Base-by-base conservation (phyloP, 1,140 invertebrate species). In the Aphis gossypii region DNA sequence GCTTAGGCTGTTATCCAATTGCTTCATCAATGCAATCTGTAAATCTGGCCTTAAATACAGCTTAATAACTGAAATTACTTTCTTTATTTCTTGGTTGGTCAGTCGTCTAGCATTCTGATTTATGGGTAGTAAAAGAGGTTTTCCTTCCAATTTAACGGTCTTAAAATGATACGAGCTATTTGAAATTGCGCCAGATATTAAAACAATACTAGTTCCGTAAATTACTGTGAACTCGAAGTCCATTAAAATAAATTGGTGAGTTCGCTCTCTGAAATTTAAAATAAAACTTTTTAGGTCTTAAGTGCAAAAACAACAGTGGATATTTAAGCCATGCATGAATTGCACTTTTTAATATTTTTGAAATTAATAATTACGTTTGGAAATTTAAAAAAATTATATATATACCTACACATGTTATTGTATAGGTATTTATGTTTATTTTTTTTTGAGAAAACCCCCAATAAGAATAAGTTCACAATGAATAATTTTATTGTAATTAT, bases 51-150 rank as follows among this genome's bases (percentile, higher is more conserved):
- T 76, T 76, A 9, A 76, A 18, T 76, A n/a, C 3, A 18, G 30
- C 5, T 76, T 76, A 6, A 76, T 76, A 14, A n/a, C 14, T 76
- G 60, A 76, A 76, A 76, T 76, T 76, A n/a, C 4, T 76, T 76
- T 76, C 60, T n/a, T 76, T 76, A 76, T n/a, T 76, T 76, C 60
- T 76, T 35, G 30, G 1, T 6, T n/a, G n/a, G 2, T n/a, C 14
- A 76, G n/a, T n/a, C n/a, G 60, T 76, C 60, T 76, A 76, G n/a
- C 30, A n/a, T 76, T 76, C n/a, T 76, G 60, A 76, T 76, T 76
- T 76, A 76, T 4, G 4, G 60, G 4, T 76, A 76, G 1, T 76
- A 76, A 76, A 76, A 76, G 60, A 76, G 60, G 60, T n/a, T 76
- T 76, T n/a, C 60, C 60, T 14, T 76, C 60, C 60, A 76, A 18